Evolutionary conservation across 2,888 invertebrate genomes (phyloP).

Genomic region (Philhelius pedissequus): DNA sequence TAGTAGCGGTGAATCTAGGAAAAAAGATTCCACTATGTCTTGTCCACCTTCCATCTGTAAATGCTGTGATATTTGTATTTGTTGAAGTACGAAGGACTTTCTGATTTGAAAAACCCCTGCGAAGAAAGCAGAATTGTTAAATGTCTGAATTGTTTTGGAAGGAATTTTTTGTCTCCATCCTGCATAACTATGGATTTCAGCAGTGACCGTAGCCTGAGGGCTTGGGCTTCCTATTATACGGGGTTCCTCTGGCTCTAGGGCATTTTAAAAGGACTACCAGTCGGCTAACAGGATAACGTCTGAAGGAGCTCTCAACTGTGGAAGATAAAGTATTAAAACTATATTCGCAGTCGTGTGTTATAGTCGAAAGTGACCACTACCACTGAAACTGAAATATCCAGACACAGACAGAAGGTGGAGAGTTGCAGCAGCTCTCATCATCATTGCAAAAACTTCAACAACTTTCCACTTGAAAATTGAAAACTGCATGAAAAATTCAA

Average conservation of each 20-base stretch:
- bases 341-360: slow-evolving; percentile 7
- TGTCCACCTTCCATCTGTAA: background rate
- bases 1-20: background rate
- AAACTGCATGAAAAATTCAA: slow-evolving; percentile 65
- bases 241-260: background rate
- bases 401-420: background rate
- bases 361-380: slow-evolving; percentile 14
- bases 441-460: slow-evolving; percentile 36
- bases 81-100: slow-evolving; percentile 30
- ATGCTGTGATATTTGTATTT: slow-evolving; percentile 19
- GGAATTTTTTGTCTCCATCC: background rate
- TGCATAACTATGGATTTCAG: slow-evolving; percentile 1
- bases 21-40: background rate
- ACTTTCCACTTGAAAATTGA: slow-evolving; percentile 60
- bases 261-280: background rate
- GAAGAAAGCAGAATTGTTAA: slow-evolving; percentile 6
- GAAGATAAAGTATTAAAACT: slow-evolving; percentile 35
- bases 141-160: slow-evolving; percentile 40
- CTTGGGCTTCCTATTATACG: slow-evolving; percentile 25
- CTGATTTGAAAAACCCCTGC: slow-evolving; percentile 18
- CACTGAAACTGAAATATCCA: too few species aligned
- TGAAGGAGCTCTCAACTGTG: background rate
- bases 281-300: background rate
- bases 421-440: background rate
- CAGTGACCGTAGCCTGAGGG: slow-evolving; percentile 36